Conservation (phyloP, 2,888 invertebrate genomes). For the Archips crataeganus region DNA sequence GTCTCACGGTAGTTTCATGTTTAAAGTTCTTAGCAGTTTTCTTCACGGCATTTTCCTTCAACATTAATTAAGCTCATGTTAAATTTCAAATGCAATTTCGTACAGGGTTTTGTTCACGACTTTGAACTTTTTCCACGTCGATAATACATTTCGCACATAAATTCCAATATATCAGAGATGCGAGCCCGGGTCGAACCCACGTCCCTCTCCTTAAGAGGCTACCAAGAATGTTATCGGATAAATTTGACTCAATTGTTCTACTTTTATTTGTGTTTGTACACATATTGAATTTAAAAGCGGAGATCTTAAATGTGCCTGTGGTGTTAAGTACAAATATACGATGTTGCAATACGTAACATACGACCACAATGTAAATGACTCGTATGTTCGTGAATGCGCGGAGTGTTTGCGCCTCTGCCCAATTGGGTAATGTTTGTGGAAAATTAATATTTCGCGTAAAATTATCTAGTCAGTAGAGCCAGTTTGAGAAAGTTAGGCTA, state of each 20-base stretch:
- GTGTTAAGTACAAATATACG: constrained; percentile 4
- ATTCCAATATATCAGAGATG: too few species aligned
- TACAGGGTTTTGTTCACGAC: too few species aligned
- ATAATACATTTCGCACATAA: too few species aligned
- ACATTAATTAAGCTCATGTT: too few species aligned
- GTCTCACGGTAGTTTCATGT: too few species aligned
- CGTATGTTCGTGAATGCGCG: constrained; percentile 51
- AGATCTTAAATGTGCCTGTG: background rate
- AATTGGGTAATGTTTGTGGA: constrained; percentile 53
- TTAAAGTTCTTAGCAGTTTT: too few species aligned
- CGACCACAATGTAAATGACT: constrained; percentile 42
- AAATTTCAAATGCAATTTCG: too few species aligned
- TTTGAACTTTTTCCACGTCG: too few species aligned
- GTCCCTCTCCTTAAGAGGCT: too few species aligned
- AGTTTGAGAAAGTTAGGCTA: constrained; percentile 18
- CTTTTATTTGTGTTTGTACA: background rate
- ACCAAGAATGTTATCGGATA: too few species aligned
- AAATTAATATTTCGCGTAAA: constrained; percentile 36
- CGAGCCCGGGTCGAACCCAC: too few species aligned
- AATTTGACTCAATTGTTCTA: background rate
- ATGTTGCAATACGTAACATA: constrained; percentile 17
- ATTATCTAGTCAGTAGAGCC: constrained; percentile 17
- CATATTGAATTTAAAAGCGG: background rate
- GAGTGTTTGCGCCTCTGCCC: constrained; percentile 51
- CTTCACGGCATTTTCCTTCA: too few species aligned